phyloP scores from a whole-genome alignment of 2,113 vertebrate species.

The Phoxinus phoxinus region DNA sequence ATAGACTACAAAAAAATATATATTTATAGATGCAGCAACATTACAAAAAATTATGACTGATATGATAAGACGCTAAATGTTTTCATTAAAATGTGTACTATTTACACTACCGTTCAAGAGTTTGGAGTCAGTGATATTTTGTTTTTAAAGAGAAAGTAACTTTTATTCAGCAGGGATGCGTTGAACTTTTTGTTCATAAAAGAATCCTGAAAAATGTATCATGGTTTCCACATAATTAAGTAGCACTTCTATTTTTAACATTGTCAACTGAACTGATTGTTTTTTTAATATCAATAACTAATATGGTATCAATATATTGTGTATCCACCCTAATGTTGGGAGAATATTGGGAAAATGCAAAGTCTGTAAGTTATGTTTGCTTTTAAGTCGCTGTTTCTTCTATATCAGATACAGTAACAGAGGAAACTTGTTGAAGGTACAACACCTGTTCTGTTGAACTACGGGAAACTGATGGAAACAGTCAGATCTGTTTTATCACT shows the following conservation, averaged over 20 bases:
- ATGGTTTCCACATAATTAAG: not conserved
- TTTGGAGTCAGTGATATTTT: not conserved
- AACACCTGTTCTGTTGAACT: conserved; percentile 52
- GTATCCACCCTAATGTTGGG: not conserved
- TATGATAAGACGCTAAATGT: not conserved
- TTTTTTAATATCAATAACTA: too few relatives aligned
- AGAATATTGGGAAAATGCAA: too few relatives aligned
- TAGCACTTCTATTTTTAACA: not conserved
- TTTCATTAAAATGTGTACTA: not conserved
- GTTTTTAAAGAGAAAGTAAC: too few relatives aligned
- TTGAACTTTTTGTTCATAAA: too few relatives aligned
- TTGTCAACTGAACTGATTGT: not conserved
- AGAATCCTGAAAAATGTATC: not conserved
- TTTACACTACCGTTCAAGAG: not conserved
- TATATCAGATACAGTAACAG: not conserved
- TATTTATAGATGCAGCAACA: not conserved
- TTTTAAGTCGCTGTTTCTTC: not conserved
- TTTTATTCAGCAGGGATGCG: too few relatives aligned
- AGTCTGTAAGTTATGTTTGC: not conserved
- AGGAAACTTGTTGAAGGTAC: conserved; percentile 20
- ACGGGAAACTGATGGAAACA: conserved; percentile 26
- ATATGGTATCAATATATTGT: not conserved
- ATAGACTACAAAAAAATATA: not conserved
- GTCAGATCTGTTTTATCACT: conserved; percentile 50
- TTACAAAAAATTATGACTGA: not conserved